Evolutionary conservation across 1,140 invertebrate genomes (phyloP), one percentile per base, ranked within the genome.

Genomic region (Drosophila kikkawai): DNA sequence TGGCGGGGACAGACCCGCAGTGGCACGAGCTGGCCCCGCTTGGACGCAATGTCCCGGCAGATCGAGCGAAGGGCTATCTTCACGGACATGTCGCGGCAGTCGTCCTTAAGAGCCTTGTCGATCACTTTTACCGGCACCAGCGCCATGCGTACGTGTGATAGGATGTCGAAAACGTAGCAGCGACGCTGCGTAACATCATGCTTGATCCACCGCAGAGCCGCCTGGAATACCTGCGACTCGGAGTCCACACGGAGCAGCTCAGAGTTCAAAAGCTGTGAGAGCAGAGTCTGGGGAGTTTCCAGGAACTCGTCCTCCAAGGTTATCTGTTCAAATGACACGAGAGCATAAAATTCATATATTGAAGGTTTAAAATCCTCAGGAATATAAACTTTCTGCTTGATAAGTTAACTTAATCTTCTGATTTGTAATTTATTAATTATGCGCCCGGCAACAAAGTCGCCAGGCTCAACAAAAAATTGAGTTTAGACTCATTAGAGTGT

Each of bases 161-260:
- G 93, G 65, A 99, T 95, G 93, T 98, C 96, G 91, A 98, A 98
- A 59, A 99, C 96, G 92, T 96, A 97, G 67, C 96, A 95, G 57
- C 97, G 95, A 57, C 98, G 94, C 63, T 96, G 95, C 29, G 95
- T 94, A 36, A 97, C 95, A 93, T 98, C 97, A 91, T 97, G 96
- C 80, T 96, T 95, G 48, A 99, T 96, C 98, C 98, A 99, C 76
- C 96, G 94, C 75, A 99, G 95, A 26, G 98, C 98, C 67, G 97
- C 97, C 94, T 97, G 95, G 93, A 99, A 97, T 67, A 99, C 96
- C 95, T 99, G 97, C 80, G 96, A 97, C 94, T 99, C 98, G 80
- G 96, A 97, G 91, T 98, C 96, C 55, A 99, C 97, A 91, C 96
- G 96, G 53, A 99, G 94, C 91, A 97, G 95, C 94, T 99, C 98